These are phyloP conservation scores for Halichoerus grypus DNA, from an alignment of 2,113 vertebrate species.

Conservation along the genomic window DNA sequence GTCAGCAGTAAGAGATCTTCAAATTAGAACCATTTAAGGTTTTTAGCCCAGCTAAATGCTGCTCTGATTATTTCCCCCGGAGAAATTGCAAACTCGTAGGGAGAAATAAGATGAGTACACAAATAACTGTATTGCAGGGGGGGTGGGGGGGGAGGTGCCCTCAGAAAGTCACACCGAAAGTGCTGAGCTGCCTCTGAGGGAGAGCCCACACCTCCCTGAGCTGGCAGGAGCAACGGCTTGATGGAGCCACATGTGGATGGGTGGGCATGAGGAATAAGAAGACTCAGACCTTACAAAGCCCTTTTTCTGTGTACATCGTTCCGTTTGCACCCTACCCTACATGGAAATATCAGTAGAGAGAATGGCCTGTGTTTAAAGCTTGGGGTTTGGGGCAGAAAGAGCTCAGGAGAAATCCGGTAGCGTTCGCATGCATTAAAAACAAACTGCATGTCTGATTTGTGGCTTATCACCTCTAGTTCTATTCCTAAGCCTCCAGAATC, in stretches of 20 bases:
- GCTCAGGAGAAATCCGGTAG: neutral
- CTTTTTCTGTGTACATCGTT: neutral
- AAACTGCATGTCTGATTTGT: rapidly evolving
- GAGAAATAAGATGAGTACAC: neutral
- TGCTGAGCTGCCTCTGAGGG: neutral
- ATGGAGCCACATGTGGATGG: rapidly evolving
- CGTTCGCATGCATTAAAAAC: neutral
- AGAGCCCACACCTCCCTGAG: neutral
- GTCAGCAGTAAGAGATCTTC: slow-evolving; percentile 59
- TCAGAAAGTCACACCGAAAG: neutral
- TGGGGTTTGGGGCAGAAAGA: neutral
- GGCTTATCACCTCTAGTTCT: neutral
- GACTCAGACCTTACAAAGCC: neutral
- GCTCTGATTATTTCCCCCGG: neutral
- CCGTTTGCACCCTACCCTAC: neutral
- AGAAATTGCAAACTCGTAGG: slow-evolving; percentile 20
- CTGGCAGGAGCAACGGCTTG: rapidly evolving
- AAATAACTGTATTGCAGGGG: neutral
- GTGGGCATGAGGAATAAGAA: rapidly evolving
- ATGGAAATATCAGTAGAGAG: neutral
- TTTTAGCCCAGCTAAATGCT: neutral
- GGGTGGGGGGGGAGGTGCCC: neutral
- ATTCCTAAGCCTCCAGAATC: neutral
- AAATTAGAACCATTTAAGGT: slow-evolving; percentile 72
- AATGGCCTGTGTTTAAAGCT: neutral